Percentiles rank a stretch among this genome's conserved stretches.
Evolutionary conservation across 1,140 invertebrate genomes (phyloP).

Genomic region (Venturia canescens): DNA sequence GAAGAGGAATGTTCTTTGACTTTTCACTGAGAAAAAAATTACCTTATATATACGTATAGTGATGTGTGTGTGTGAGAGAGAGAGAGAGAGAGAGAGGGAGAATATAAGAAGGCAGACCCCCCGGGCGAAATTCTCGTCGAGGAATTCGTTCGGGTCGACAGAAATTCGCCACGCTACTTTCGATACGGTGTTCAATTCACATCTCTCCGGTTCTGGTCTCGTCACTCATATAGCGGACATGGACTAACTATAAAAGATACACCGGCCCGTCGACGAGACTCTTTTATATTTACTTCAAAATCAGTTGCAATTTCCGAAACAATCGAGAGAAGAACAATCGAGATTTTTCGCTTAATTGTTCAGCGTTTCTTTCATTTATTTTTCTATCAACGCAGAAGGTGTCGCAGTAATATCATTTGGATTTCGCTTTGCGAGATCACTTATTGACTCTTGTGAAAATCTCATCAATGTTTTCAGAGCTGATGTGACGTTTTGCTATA

Average conservation of each 20-base stretch:
- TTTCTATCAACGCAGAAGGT: background rate
- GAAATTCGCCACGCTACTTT: constrained; percentile 69
- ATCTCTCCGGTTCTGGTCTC: constrained; percentile 22
- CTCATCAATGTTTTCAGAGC: background rate
- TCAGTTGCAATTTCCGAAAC: no score
- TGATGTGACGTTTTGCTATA: background rate
- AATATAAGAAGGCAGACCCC: constrained; percentile 53
- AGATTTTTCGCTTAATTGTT: background rate
- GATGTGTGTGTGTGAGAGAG: no score
- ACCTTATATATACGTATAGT: background rate
- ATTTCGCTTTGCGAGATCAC: background rate
- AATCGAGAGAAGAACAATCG: no score
- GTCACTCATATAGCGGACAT: constrained; percentile 2
- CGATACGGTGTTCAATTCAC: constrained; percentile 52
- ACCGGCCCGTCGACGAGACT: constrained; percentile 27
- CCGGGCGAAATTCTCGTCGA: constrained; percentile 58
- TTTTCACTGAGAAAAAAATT: constrained; percentile 24
- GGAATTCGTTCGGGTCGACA: constrained; percentile 71
- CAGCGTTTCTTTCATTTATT: background rate
- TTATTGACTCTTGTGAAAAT: background rate
- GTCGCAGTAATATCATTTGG: background rate
- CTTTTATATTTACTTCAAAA: background rate
- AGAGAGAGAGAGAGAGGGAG: background rate
- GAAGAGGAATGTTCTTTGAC: constrained; percentile 24
- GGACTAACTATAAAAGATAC: constrained; percentile 21